Base-by-base conservation (phyloP, 2,888 invertebrate genomes). In the Caenorhabditis sinica region DNA sequence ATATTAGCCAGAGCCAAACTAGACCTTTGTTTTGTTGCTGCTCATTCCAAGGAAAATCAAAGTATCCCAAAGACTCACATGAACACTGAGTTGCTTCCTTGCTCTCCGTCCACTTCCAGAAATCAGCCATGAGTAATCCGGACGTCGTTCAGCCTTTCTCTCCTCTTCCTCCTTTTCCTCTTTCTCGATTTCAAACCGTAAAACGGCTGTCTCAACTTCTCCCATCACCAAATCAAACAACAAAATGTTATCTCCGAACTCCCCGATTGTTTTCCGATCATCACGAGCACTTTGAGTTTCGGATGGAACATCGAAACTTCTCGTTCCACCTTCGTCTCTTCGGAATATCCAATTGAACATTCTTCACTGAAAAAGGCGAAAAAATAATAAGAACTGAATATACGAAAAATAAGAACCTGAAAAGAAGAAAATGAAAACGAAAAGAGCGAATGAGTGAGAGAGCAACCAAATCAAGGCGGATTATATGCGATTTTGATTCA, bases 71-170 rank as follows among this genome's bases (percentile, higher is more conserved):
- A 40, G 11, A 76, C 82, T 66, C 15, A 84, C 83, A 1, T 74
- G 28, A 53, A 65, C 15, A 9, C 75, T 49, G 11, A 86, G 43
- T 43, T 79, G 60, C 43, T 86, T 86, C 30, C 66, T 71, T 4
- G 63, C 51, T 30, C 66, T 33, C 11, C 15, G 23, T 2, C 28
- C 15, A 23, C 53, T 45, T 51, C 72, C 80, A 15, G 82, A 33
- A 17, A 85, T 53, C 0, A 86, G 69, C 86, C 86, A 86, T 17
- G 86, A 86, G 36, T 86, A 86, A 56, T 86, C 86, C 36, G 86
- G 86, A 13, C 74, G 45, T 43, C 72, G 20, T 17, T 77, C 73
- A 0, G 66, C 66, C 25, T 74, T 76, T 51, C 71, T 63, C 28
- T 28, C 60, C 28, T 72, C 73, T 45, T 76, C 75, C 15, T 45